Evolutionary conservation across 1,140 invertebrate genomes (phyloP).

Genomic region (Schlechtendalia chinensis): DNA sequence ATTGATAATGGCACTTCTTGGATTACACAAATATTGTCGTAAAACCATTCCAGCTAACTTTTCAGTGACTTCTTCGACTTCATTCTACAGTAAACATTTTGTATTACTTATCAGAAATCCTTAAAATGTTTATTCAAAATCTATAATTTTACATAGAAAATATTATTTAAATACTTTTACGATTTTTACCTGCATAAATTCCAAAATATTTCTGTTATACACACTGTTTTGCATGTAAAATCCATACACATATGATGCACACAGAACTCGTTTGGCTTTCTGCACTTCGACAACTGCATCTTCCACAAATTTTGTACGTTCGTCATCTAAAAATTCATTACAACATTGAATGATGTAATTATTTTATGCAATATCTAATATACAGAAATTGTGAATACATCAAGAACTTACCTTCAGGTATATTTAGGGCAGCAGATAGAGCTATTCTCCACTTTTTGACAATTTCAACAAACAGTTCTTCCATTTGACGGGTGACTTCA

Average conservation of each 20-base stretch:
- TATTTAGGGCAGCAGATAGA: slow-evolving; percentile 58
- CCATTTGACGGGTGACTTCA: slow-evolving; percentile 65
- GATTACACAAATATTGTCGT: slow-evolving; percentile 65
- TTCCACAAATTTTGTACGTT: slow-evolving; percentile 63
- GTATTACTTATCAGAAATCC: too few relatives aligned
- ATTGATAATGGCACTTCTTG: slow-evolving; percentile 64
- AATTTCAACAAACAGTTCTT: slow-evolving; percentile 64
- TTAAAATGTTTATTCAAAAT: too few relatives aligned
- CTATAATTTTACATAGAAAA: too few relatives aligned
- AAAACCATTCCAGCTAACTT: slow-evolving; percentile 68
- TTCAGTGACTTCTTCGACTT: slow-evolving; percentile 68
- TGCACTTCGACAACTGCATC: slow-evolving; percentile 66
- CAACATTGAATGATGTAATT: background rate
- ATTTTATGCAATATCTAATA: background rate
- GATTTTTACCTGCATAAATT: slow-evolving; percentile 67
- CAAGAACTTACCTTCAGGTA: slow-evolving; percentile 54
- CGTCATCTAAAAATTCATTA: slow-evolving; percentile 55
- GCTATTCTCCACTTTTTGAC: slow-evolving; percentile 67
- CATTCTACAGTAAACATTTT: slow-evolving; percentile 59
- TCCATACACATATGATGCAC: slow-evolving; percentile 69
- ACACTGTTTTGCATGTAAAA: slow-evolving; percentile 68
- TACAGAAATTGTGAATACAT: slow-evolving; percentile 35
- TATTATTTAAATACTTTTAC: background rate
- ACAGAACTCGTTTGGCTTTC: slow-evolving; percentile 65
- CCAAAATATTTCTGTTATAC: slow-evolving; percentile 69